These are phyloP conservation scores for Paratrypauchen microcephalus DNA, from an alignment of 2,797 vertebrate species.

Conservation along the genomic window DNA sequence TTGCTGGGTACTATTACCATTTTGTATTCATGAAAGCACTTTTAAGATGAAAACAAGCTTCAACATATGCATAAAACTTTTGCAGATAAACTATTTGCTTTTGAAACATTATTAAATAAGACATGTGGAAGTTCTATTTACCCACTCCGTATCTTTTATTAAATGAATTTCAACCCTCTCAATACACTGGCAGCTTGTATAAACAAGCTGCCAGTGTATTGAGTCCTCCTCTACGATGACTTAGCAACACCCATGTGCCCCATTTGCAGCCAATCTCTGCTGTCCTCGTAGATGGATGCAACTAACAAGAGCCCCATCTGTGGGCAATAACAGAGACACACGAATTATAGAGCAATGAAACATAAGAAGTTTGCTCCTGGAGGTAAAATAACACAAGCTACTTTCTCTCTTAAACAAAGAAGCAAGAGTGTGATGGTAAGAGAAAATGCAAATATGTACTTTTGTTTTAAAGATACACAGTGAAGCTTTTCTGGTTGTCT, in stretches of 20 bases:
- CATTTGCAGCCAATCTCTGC: slow-evolving; percentile 16
- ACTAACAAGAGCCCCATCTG: slow-evolving; percentile 44
- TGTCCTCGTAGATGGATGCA: slow-evolving; percentile 27
- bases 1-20: neutral
- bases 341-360: slow-evolving; percentile 51
- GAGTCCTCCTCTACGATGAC: neutral
- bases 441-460: neutral
- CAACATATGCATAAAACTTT: neutral
- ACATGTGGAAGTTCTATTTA: neutral
- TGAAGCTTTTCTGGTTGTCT: too few species aligned
- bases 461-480: neutral
- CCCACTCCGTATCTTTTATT: neutral
- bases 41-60: neutral
- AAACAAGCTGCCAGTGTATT: slow-evolving; percentile 5
- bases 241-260: neutral
- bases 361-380: slow-evolving; percentile 42
- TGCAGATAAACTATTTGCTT: slow-evolving; percentile 1
- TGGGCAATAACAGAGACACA: slow-evolving; percentile 43
- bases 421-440: slow-evolving; percentile 42
- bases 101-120: neutral
- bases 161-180: neutral
- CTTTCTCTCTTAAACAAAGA: slow-evolving; percentile 52
- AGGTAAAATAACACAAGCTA: slow-evolving; percentile 47
- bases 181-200: slow-evolving; percentile 1
- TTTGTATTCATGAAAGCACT: neutral